Evolutionary conservation across 2,888 invertebrate species (phyloP), one percentile per base, ranked within the genome.

Genomic region (Latrodectus hesperus): DNA sequence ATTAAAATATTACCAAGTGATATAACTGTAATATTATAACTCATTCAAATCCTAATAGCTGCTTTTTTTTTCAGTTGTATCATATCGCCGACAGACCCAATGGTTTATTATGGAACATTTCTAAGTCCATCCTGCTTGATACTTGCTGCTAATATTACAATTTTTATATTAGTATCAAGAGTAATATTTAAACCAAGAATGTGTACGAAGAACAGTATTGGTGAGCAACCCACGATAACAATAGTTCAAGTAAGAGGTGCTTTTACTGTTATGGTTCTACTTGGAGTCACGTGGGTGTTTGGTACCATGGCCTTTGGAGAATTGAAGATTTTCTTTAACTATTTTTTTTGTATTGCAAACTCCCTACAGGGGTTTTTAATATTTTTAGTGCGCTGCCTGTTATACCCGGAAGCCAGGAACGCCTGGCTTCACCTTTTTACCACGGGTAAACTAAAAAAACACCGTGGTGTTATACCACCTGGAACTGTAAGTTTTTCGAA

Each of bases 61-160:
- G n/a, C 38, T 3, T 4, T 60, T 74, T 83, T n/a, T 91, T 91
- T 26, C 91, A 92, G 92, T 74, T 93, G 93, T 89, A 91, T 93
- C 88, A 91, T 93, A 74, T 92, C 92, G 0, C 90, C 92, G 12
- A 90, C 90, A 16, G 92, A 92, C 80, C 90, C 91, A 0, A 90
- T 91, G 16, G 91, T 93, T 5, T 93, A 93, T 90, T 93, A 93
- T 90, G 89, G 91, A 1, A 90, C 92, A 0, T 92, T 93, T 64
- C 90, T 93, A n/a, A 92, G 91, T 0, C 93, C 93, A 0, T 92
- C 92, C 6, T 91, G 92, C 76, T 55, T 92, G 9, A 91, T 93
- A 53, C 90, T 93, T 10, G 81, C 92, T 0, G 89, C 92, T 55
- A 93, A 93, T 90, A 90, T 91, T 49, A 89, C 92, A 8, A 92